Conservation (phyloP, 1,140 invertebrate genomes). For the Drosophila rufa region DNA sequence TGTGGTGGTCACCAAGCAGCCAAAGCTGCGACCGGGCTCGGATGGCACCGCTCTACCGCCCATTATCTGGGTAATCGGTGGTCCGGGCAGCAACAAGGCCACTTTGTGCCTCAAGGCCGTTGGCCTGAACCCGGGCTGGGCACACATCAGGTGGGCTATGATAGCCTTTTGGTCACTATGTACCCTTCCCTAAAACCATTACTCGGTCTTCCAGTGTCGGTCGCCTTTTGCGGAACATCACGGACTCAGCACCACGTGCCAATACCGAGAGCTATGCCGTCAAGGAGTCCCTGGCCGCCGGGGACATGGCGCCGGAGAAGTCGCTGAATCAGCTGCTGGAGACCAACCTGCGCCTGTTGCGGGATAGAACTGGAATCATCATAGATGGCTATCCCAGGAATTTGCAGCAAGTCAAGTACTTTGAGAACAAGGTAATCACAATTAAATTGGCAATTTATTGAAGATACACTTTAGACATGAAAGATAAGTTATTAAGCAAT, state of each 20-base stretch:
- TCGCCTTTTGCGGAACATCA: slow-evolving; percentile 88
- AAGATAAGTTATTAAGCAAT: too few relatives aligned
- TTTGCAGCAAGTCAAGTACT: slow-evolving; percentile 92
- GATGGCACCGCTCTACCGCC: slow-evolving; percentile 85
- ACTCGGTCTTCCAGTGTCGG: slow-evolving; percentile 87
- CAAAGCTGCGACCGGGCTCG: slow-evolving; percentile 65
- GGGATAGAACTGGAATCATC: slow-evolving; percentile 89
- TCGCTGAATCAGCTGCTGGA: slow-evolving; percentile 89
- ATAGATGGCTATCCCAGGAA: slow-evolving; percentile 96
- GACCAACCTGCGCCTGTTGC: slow-evolving; percentile 86
- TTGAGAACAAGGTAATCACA: slow-evolving; percentile 91
- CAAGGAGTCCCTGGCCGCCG: slow-evolving; percentile 90
- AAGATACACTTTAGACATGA: background rate
- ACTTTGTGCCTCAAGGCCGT: slow-evolving; percentile 89
- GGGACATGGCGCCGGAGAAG: slow-evolving; percentile 92
- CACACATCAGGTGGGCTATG: slow-evolving; percentile 87
- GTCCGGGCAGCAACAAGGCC: slow-evolving; percentile 92
- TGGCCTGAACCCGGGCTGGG: slow-evolving; percentile 89
- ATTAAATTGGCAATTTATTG: background rate
- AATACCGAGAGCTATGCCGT: slow-evolving; percentile 86
- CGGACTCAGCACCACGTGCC: slow-evolving; percentile 87
- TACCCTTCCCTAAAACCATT: background rate
- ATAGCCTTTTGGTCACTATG: too few relatives aligned
- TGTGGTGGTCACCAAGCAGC: slow-evolving; percentile 70
- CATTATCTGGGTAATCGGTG: slow-evolving; percentile 93